Percentiles rank a stretch among this genome's conserved stretches.
Conservation (phyloP, 2,113 vertebrate genomes). For the Hystrix cristata region DNA sequence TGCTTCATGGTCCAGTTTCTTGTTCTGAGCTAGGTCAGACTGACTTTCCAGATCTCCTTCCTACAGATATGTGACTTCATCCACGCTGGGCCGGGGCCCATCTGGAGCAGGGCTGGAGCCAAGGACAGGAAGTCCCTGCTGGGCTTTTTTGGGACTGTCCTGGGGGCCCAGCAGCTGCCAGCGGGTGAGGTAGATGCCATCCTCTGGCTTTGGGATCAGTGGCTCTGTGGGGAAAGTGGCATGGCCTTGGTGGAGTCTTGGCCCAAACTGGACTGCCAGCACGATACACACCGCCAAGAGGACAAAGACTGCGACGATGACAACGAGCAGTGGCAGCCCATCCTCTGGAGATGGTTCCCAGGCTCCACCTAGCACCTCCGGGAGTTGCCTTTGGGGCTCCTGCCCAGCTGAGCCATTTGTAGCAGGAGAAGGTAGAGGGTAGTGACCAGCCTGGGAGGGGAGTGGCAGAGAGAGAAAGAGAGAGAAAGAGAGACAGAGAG, state of each 20-base stretch:
- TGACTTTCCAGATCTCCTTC: background rate
- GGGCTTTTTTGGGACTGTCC: background rate
- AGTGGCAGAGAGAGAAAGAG: background rate
- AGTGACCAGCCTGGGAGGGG: slow-evolving; percentile 47
- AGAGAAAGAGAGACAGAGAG: background rate
- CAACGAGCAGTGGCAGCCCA: slow-evolving; percentile 80
- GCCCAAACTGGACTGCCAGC: slow-evolving; percentile 84
- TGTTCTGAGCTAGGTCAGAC: slow-evolving; percentile 39
- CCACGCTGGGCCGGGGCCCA: slow-evolving; percentile 60
- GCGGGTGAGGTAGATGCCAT: slow-evolving; percentile 77
- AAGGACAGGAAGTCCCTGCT: slow-evolving; percentile 56
- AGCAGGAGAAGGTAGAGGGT: slow-evolving; percentile 26
- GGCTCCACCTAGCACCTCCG: background rate
- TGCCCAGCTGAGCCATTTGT: slow-evolving; percentile 66
- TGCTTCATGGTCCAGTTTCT: slow-evolving; percentile 47
- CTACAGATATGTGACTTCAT: slow-evolving; percentile 87
- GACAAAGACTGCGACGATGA: slow-evolving; percentile 82
- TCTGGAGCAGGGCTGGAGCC: slow-evolving; percentile 45
- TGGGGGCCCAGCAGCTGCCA: slow-evolving; percentile 80
- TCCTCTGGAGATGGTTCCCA: slow-evolving; percentile 60
- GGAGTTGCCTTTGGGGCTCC: slow-evolving; percentile 61
- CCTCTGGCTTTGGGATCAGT: slow-evolving; percentile 70
- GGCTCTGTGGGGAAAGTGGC: slow-evolving; percentile 82
- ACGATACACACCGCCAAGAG: slow-evolving; percentile 88
- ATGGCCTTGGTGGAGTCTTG: slow-evolving; percentile 82